phyloP scores from a whole-genome alignment of 2,888 invertebrate genomes.

The Hypselothyrea guttata region DNA sequence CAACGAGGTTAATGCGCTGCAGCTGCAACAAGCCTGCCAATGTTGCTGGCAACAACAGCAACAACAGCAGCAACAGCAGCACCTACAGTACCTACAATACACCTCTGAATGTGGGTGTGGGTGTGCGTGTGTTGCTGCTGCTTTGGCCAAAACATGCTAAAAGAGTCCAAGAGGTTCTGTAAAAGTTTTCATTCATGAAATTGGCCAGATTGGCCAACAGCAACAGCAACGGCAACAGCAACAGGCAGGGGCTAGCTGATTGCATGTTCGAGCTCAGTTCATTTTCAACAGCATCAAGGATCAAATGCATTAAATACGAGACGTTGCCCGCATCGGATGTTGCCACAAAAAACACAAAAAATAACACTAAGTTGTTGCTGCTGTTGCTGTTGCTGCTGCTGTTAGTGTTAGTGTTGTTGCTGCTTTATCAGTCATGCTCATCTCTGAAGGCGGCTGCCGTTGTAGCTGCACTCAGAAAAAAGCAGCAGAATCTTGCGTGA shows the following conservation, averaged over 20 bases:
- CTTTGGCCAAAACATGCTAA: conserved; percentile 62
- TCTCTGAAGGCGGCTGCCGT: conserved; percentile 63
- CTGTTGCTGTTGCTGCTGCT: conserved; percentile 33
- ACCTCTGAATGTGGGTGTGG: conserved; percentile 65
- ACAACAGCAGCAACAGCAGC: conserved; percentile 21
- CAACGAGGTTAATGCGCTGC: conserved; percentile 74
- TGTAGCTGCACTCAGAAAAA: conserved; percentile 40
- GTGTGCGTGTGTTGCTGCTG: conserved; percentile 55
- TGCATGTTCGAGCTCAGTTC: conserved; percentile 79
- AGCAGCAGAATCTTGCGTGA: too few species aligned
- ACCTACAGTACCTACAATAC: conserved; percentile 18
- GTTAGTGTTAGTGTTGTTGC: conserved; percentile 40
- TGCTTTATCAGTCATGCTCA: conserved; percentile 72
- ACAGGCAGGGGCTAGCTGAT: conserved; percentile 65
- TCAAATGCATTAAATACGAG: conserved; percentile 78
- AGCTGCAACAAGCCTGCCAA: conserved; percentile 68
- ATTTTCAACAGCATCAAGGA: conserved; percentile 78
- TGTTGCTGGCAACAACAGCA: conserved; percentile 46
- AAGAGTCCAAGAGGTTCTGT: conserved; percentile 40
- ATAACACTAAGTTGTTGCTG: conserved; percentile 43
- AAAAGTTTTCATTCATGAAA: conserved; percentile 79
- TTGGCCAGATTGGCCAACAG: conserved; percentile 60
- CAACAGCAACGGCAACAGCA: background rate
- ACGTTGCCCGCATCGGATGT: conserved; percentile 61
- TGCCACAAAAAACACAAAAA: conserved; percentile 32